Evolutionary conservation across 2,888 invertebrate species (phyloP).

Genomic region (Nomada fabriciana): DNA sequence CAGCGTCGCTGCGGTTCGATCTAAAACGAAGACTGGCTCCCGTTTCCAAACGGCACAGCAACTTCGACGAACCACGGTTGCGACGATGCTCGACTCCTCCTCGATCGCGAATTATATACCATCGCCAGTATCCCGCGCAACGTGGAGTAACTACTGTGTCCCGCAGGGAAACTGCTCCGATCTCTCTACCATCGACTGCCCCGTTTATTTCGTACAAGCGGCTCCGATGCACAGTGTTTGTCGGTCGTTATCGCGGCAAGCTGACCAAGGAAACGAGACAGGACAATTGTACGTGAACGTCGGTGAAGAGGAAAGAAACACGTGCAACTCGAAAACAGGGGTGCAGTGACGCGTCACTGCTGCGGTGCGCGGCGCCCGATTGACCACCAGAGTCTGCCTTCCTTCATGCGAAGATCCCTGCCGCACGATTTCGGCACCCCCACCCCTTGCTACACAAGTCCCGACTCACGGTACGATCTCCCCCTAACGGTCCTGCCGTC

Average conservation of each 20-base stretch:
- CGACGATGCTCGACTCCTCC: background rate
- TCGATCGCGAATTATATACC: no score
- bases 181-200: constrained; percentile 21
- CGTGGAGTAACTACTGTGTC: no score
- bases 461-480: constrained; percentile 42
- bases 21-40: background rate
- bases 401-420: constrained; percentile 79
- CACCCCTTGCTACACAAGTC: constrained; percentile 61
- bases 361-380: constrained; percentile 84
- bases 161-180: constrained; percentile 8
- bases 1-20: constrained; percentile 18
- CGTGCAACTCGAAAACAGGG: constrained; percentile 81
- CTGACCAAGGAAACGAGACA: constrained; percentile 71
- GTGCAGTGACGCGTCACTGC: constrained; percentile 84
- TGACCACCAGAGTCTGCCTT: constrained; percentile 84
- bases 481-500: constrained; percentile 50
- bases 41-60: constrained; percentile 10
- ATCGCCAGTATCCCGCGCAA: no score
- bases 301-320: constrained; percentile 81
- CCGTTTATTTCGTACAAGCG: constrained; percentile 27
- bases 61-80: background rate
- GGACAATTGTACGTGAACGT: constrained; percentile 68
- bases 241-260: constrained; percentile 57
- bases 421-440: constrained; percentile 78
- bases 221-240: constrained; percentile 40